phyloP scores from a whole-genome alignment of 2,113 vertebrate species.

The Brachypteracias leptosomus region DNA sequence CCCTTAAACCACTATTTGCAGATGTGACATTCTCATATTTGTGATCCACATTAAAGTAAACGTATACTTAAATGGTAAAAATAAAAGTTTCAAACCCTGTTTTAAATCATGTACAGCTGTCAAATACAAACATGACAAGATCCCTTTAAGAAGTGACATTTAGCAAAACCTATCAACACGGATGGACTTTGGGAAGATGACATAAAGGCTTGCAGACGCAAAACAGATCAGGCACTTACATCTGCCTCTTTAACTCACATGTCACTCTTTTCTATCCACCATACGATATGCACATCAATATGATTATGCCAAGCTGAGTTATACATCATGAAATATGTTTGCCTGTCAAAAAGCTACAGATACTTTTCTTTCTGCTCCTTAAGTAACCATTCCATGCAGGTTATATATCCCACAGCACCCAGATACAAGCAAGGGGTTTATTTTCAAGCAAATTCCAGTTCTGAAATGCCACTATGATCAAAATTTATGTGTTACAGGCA shows the following conservation, averaged over 20 bases:
- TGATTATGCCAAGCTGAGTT: neutral
- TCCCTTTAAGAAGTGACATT: neutral
- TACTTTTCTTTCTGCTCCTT: neutral
- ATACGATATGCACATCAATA: neutral
- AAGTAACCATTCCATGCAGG: neutral
- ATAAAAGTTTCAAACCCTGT: neutral
- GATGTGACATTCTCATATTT: neutral
- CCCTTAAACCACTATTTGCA: neutral
- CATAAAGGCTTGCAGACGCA: neutral
- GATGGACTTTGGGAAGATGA: neutral
- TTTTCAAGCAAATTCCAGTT: neutral
- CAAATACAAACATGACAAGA: neutral
- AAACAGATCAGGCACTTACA: slow-evolving; percentile 4
- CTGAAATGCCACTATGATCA: neutral
- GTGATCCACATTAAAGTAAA: neutral
- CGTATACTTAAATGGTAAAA: neutral
- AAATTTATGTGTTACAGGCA: neutral
- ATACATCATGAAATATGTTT: neutral
- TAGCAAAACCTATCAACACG: neutral
- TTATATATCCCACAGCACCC: neutral
- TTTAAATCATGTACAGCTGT: neutral
- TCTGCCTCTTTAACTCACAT: slow-evolving; percentile 33
- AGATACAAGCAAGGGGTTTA: neutral
- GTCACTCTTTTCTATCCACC: slow-evolving; percentile 14
- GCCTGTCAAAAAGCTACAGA: neutral